Evolutionary conservation across 1,140 invertebrate species (phyloP).

Genomic region (Temnothorax longispinosus): DNA sequence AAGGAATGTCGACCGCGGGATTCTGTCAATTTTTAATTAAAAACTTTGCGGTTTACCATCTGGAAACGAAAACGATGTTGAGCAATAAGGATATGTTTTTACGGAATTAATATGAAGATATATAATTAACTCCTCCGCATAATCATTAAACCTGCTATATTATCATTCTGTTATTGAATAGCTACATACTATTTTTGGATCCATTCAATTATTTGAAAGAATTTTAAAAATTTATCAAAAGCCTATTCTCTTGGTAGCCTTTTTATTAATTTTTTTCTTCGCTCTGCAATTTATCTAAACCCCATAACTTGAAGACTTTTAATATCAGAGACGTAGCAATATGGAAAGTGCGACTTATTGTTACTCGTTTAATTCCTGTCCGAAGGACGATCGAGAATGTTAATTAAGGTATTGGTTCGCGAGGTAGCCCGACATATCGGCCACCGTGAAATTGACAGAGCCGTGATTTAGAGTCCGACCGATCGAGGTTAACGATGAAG

Average conservation of each 20-base stretch:
- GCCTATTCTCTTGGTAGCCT: too few species aligned
- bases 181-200: not conserved
- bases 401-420: constrained; percentile 39
- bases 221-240: too few species aligned
- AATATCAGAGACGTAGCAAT: not conserved
- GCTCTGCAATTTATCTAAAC: not conserved
- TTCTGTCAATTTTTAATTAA: constrained; percentile 54
- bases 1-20: constrained; percentile 19
- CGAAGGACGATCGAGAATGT: constrained; percentile 12
- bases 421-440: constrained; percentile 17
- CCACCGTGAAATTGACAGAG: constrained; percentile 63
- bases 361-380: constrained; percentile 23
- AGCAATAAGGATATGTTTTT: constrained; percentile 14
- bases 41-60: constrained; percentile 10
- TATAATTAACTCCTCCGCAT: not conserved
- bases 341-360: not conserved
- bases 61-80: constrained; percentile 12
- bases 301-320: not conserved
- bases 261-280: too few species aligned
- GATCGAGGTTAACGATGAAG: constrained; percentile 61
- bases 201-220: not conserved
- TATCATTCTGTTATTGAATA: not conserved
- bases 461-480: constrained; percentile 60
- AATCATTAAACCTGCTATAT: not conserved
- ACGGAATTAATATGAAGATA: not conserved